Evolutionary conservation across 2,888 invertebrate species (phyloP).

Genomic region (Tyria jacobaeae): DNA sequence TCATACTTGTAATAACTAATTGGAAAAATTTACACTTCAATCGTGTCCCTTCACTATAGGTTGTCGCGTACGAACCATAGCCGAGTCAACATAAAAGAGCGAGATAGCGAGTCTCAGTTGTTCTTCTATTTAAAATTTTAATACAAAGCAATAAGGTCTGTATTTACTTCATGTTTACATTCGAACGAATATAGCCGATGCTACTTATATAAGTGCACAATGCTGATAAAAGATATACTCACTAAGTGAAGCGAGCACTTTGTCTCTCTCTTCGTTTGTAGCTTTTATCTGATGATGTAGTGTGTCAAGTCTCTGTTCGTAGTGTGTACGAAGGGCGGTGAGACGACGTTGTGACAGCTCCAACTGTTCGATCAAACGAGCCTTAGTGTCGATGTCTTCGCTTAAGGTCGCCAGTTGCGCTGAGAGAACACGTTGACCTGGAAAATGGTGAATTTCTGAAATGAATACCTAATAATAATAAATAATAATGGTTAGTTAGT

Average conservation of each 20-base stretch:
- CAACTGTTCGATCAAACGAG: constrained; percentile 96
- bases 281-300: constrained; percentile 94
- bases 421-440: constrained; percentile 87
- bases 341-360: constrained; percentile 95
- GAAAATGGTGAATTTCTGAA: neutral
- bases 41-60: too few relatives aligned
- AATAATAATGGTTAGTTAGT: too few relatives aligned
- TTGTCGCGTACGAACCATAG: too few relatives aligned
- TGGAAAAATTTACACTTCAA: too few relatives aligned
- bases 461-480: neutral
- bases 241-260: constrained; percentile 90
- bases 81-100: too few relatives aligned
- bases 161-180: too few relatives aligned
- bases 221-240: constrained; percentile 29
- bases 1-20: too few relatives aligned
- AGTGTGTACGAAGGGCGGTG: constrained; percentile 94
- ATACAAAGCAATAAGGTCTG: too few relatives aligned
- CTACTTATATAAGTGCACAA: too few relatives aligned
- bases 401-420: constrained; percentile 96
- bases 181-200: too few relatives aligned
- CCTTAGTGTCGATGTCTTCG: constrained; percentile 97
- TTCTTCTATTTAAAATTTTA: too few relatives aligned
- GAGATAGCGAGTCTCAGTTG: too few relatives aligned
- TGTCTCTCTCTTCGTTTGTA: constrained; percentile 96
- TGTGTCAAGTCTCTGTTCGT: constrained; percentile 95